phyloP scores from a whole-genome alignment of 2,888 invertebrate species.

The Heliothis peltigera region DNA sequence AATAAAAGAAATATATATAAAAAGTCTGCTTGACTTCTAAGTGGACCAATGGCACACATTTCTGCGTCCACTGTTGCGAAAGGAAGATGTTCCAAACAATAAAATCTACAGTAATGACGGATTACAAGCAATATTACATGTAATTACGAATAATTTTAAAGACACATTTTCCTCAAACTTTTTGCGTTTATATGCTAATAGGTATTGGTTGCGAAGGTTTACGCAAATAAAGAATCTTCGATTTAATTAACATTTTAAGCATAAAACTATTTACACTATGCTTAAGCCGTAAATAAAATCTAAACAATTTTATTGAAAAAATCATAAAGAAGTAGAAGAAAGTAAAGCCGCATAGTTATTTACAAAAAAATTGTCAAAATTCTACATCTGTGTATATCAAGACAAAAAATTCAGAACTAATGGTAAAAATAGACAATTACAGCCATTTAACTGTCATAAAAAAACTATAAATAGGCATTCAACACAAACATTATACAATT shows the following conservation, averaged over 20 bases:
- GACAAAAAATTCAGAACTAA: too few relatives aligned
- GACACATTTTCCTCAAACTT: slow-evolving; percentile 32
- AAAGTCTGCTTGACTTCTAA: slow-evolving; percentile 29
- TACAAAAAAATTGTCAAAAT: too few relatives aligned
- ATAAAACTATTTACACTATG: too few relatives aligned
- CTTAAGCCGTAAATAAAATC: too few relatives aligned
- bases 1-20: too few relatives aligned
- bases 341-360: too few relatives aligned
- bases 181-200: slow-evolving; percentile 40
- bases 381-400: too few relatives aligned
- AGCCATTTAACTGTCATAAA: slow-evolving; percentile 16
- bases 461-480: slow-evolving; percentile 26
- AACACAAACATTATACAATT: slow-evolving; percentile 55
- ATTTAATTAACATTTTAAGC: background rate
- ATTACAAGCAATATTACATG: slow-evolving; percentile 48
- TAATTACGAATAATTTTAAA: slow-evolving; percentile 47
- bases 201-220: slow-evolving; percentile 23
- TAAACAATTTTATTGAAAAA: too few relatives aligned
- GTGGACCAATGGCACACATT: slow-evolving; percentile 37
- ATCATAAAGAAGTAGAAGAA: too few relatives aligned
- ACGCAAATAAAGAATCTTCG: slow-evolving; percentile 23
- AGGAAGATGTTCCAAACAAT: slow-evolving; percentile 52
- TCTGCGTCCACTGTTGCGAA: slow-evolving; percentile 32
- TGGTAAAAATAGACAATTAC: too few relatives aligned
- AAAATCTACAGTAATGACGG: slow-evolving; percentile 42